Conservation (phyloP, 2,113 vertebrate genomes). For the Otocyon megalotis region DNA sequence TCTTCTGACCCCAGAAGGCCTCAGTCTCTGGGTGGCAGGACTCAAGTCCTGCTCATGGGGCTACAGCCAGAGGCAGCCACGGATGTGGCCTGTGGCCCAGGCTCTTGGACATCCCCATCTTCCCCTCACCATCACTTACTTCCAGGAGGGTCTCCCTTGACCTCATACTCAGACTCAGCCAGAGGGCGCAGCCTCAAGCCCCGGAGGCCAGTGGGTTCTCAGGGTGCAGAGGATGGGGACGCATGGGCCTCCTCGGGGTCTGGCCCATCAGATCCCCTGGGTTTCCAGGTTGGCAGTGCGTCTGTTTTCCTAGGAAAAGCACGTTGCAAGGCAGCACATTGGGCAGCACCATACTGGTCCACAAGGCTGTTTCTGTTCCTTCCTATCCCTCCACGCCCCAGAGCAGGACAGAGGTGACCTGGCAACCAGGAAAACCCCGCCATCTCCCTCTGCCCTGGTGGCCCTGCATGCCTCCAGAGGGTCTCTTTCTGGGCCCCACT, state of each 20-base stretch:
- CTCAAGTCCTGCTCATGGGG: background rate
- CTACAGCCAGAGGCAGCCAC: background rate
- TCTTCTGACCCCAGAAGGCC: background rate
- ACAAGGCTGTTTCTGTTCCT: slow-evolving; percentile 55
- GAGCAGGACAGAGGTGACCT: slow-evolving; percentile 47
- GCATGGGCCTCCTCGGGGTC: background rate
- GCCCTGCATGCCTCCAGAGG: background rate
- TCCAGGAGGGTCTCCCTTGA: background rate
- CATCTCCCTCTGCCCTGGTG: background rate
- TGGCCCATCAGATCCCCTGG: background rate
- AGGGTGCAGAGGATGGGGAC: background rate
- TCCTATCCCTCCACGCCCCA: background rate
- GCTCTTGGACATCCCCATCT: background rate
- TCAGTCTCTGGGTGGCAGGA: background rate
- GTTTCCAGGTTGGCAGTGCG: background rate
- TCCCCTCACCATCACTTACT: too few relatives aligned
- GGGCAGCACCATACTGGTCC: background rate
- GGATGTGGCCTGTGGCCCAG: rapidly evolving
- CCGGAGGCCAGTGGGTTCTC: background rate
- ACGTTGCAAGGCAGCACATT: background rate
- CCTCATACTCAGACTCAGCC: background rate
- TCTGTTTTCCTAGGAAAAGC: slow-evolving; percentile 56
- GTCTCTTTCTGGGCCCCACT: background rate
- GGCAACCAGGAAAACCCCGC: background rate
- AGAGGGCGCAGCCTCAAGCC: background rate